Evolutionary conservation across 2,113 vertebrate genomes (phyloP).

Genomic region (Thunnus thynnus): DNA sequence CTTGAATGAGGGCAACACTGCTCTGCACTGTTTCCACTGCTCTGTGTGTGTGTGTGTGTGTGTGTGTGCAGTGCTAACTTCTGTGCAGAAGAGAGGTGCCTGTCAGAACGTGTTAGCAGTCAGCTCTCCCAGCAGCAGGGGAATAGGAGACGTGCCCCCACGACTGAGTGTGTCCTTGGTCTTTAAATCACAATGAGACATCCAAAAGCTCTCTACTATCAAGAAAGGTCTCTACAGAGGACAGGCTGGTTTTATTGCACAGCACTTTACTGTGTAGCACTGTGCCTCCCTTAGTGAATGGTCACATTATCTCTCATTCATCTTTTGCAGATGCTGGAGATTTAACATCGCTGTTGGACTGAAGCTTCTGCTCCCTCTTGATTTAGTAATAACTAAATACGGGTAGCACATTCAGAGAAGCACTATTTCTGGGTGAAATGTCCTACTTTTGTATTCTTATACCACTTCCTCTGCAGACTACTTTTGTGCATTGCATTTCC

Average conservation of each 20-base stretch:
- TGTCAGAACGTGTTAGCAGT: conserved; percentile 61
- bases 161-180: conserved; percentile 42
- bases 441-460: not conserved
- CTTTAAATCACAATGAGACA: conserved; percentile 65
- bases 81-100: conserved; percentile 29
- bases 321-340: conserved; percentile 11
- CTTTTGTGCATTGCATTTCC: not conserved
- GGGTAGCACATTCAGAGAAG: not conserved
- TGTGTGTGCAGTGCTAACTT: not conserved
- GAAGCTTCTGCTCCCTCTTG: not conserved
- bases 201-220: conserved; percentile 55
- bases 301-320: conserved; percentile 29
- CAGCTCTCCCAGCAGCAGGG: conserved; percentile 32
- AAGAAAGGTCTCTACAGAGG: conserved; percentile 7
- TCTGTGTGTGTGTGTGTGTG: conserved; percentile 3
- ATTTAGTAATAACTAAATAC: not conserved
- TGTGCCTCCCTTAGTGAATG: conserved; percentile 5
- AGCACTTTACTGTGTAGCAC: not conserved
- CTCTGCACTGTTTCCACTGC: not conserved
- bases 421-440: not conserved
- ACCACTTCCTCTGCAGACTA: not conserved
- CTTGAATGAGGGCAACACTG: conserved; percentile 38
- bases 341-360: not conserved
- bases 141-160: conserved; percentile 35
- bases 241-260: conserved; percentile 21